phyloP scores from a whole-genome alignment of 1,140 invertebrate species.

The Harlomillsia oculata region DNA sequence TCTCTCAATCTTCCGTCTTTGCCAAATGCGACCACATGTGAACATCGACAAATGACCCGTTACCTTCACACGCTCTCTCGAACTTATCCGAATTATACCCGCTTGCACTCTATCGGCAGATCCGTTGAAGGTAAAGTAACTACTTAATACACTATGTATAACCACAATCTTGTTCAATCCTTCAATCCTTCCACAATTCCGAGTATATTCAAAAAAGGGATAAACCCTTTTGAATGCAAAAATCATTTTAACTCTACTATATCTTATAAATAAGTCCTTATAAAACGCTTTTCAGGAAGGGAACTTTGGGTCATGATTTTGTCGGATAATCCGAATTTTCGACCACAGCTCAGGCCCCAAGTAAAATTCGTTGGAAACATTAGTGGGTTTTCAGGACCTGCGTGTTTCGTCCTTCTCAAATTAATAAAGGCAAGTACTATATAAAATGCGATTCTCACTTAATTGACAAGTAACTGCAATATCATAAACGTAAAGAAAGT shows the following conservation, averaged over 20 bases:
- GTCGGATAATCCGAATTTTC: conserved; percentile 11
- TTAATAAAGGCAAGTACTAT: conserved; percentile 21
- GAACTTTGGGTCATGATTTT: conserved; percentile 29
- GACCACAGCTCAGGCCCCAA: conserved; percentile 29
- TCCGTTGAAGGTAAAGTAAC: conserved; percentile 28
- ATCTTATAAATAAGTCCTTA: not conserved
- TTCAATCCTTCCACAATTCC: too few relatives aligned
- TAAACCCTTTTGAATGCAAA: not conserved
- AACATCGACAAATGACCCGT: conserved; percentile 20
- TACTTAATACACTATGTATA: too few relatives aligned
- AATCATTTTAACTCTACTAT: not conserved
- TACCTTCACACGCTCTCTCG: conserved; percentile 12
- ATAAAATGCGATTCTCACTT: too few relatives aligned
- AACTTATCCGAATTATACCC: conserved; percentile 1
- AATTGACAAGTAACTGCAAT: too few relatives aligned
- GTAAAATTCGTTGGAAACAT: conserved; percentile 35
- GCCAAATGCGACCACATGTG: conserved; percentile 7
- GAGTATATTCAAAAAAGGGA: too few relatives aligned
- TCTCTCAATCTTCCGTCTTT: too few relatives aligned
- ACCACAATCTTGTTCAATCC: too few relatives aligned
- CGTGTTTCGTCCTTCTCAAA: conserved; percentile 25
- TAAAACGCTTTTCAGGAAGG: conserved; percentile 8
- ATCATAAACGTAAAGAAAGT: too few relatives aligned
- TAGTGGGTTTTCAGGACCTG: conserved; percentile 27
- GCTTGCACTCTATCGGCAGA: conserved; percentile 26